Conservation (phyloP, 2,888 invertebrate genomes). For the Atherix ibis region DNA sequence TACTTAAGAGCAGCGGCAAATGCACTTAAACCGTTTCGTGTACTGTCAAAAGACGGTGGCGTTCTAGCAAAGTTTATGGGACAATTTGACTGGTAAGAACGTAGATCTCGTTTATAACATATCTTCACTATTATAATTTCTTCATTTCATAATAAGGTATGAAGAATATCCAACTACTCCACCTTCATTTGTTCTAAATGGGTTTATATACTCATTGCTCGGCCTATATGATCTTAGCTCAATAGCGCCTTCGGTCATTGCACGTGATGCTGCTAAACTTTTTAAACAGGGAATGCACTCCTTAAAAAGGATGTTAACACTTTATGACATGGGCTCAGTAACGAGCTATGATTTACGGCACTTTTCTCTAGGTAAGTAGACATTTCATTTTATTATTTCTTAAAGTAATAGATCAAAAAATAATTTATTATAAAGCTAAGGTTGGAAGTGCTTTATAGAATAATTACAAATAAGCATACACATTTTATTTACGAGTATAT, state of each 20-base stretch:
- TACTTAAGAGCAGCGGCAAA: slow-evolving; percentile 71
- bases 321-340: slow-evolving; percentile 91
- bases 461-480: too few species aligned
- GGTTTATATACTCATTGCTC: slow-evolving; percentile 92
- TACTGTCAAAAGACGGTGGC: slow-evolving; percentile 59
- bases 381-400: neutral
- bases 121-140: neutral
- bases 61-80: slow-evolving; percentile 74
- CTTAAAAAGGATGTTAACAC: slow-evolving; percentile 67
- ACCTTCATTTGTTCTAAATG: slow-evolving; percentile 89
- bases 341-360: slow-evolving; percentile 94
- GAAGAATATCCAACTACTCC: slow-evolving; percentile 98
- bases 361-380: slow-evolving; percentile 51
- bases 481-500: too few species aligned
- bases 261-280: slow-evolving; percentile 55
- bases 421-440: too few species aligned
- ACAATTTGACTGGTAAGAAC: slow-evolving; percentile 71
- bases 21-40: slow-evolving; percentile 64
- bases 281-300: slow-evolving; percentile 76
- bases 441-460: too few species aligned
- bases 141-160: slow-evolving; percentile 44
- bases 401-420: too few species aligned
- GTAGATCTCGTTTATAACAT: neutral
- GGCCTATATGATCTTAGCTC: slow-evolving; percentile 90
- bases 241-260: slow-evolving; percentile 53